These are phyloP conservation scores for Myanophis thanlyinensis DNA, from an alignment of 2,113 vertebrate species.

Conservation along the genomic window DNA sequence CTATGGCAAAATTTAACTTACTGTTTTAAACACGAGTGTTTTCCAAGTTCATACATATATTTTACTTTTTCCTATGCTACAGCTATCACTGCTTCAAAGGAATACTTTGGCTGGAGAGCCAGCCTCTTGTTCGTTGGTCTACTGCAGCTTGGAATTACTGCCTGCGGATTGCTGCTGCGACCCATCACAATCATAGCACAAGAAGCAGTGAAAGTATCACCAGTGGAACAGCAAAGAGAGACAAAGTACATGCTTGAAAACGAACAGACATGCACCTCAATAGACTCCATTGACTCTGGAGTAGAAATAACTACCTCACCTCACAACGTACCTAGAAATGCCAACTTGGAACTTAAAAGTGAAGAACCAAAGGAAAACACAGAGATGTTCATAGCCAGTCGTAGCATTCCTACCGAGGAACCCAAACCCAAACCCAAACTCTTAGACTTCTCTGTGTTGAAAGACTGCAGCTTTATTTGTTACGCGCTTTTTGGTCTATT, in stretches of 20 bases:
- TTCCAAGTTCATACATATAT: background rate
- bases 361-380: constrained; percentile 55
- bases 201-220: constrained; percentile 43
- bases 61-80: background rate
- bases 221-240: constrained; percentile 65
- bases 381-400: constrained; percentile 37
- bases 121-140: constrained; percentile 83
- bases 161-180: constrained; percentile 82
- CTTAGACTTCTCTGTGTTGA: constrained; percentile 89
- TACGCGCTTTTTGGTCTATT: constrained; percentile 94
- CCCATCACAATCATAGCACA: constrained; percentile 78
- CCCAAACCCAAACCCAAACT: constrained; percentile 65
- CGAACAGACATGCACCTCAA: constrained; percentile 83
- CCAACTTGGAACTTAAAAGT: constrained; percentile 53
- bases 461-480: constrained; percentile 85
- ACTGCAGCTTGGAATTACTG: constrained; percentile 81
- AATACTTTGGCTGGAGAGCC: constrained; percentile 85
- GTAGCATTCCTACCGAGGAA: constrained; percentile 11
- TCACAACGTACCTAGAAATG: constrained; percentile 67
- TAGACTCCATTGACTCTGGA: constrained; percentile 91
- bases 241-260: constrained; percentile 85
- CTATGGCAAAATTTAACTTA: background rate
- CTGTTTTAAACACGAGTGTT: background rate
- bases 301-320: constrained; percentile 86
- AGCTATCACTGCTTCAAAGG: constrained; percentile 85